These are phyloP conservation scores for Aproaerema taeniolella DNA, from an alignment of 2,888 invertebrate genomes.

Conservation along the genomic window DNA sequence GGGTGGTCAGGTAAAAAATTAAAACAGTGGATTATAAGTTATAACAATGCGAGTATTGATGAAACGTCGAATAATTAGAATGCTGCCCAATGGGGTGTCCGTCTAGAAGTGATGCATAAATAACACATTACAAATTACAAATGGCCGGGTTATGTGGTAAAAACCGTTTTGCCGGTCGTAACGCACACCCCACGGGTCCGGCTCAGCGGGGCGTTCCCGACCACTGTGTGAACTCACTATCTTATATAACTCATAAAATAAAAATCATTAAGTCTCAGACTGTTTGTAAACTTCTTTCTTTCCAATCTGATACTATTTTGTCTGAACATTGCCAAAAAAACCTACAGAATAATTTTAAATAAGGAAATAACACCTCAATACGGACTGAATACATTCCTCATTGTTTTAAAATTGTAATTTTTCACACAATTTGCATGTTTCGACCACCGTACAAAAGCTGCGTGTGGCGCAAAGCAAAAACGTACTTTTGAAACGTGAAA, in stretches of 20 bases:
- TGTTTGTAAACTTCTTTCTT: too few species aligned
- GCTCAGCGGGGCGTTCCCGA: constrained; percentile 48
- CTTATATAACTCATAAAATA: constrained; percentile 30
- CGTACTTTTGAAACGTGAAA: constrained; percentile 64
- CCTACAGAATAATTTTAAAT: not conserved
- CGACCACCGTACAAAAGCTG: constrained; percentile 42
- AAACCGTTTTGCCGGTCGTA: constrained; percentile 50
- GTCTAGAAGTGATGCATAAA: constrained; percentile 57
- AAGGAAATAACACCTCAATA: too few species aligned
- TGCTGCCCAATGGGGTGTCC: constrained; percentile 52
- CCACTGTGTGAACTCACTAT: constrained; percentile 33
- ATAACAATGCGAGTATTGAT: constrained; percentile 55
- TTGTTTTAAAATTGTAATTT: constrained; percentile 15
- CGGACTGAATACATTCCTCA: too few species aligned
- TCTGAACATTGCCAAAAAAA: too few species aligned
- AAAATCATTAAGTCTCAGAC: constrained; percentile 29
- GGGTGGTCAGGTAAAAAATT: constrained; percentile 35
- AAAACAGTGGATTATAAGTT: constrained; percentile 39
- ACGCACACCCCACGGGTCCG: constrained; percentile 45
- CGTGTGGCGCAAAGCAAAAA: constrained; percentile 66
- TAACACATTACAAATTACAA: constrained; percentile 54
- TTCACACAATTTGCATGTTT: constrained; percentile 44
- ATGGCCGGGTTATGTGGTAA: constrained; percentile 47
- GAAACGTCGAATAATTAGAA: constrained; percentile 61
- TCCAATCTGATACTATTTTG: too few species aligned